Evolutionary conservation across 2,797 vertebrate genomes (phyloP).

Genomic region (Pterois miles): DNA sequence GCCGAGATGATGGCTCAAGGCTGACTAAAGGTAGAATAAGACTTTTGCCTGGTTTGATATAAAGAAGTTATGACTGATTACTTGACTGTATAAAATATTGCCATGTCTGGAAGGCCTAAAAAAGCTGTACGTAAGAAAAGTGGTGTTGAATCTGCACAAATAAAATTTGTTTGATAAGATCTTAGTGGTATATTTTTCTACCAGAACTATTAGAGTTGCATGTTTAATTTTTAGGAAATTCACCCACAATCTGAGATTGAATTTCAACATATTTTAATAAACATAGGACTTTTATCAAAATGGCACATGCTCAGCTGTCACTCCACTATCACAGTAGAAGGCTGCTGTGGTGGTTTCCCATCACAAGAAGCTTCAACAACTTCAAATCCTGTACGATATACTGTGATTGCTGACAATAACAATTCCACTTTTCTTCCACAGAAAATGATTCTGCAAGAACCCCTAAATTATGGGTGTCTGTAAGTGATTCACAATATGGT

Average conservation of each 20-base stretch:
- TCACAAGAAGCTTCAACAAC: background rate
- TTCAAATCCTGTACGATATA: background rate
- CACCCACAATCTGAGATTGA: background rate
- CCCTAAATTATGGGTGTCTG: background rate
- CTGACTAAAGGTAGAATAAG: background rate
- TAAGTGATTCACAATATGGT: background rate
- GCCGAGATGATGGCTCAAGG: background rate
- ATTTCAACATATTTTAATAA: background rate
- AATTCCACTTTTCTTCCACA: background rate
- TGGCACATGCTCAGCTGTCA: background rate
- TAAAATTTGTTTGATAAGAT: conserved; percentile 59
- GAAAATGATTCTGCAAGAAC: background rate
- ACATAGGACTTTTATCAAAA: background rate
- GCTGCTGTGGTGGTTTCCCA: background rate
- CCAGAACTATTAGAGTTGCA: background rate
- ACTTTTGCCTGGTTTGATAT: conserved; percentile 4
- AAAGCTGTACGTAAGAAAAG: conserved; percentile 10
- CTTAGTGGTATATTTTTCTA: background rate
- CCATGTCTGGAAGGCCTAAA: conserved; percentile 7
- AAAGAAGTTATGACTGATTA: background rate
- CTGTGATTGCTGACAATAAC: background rate
- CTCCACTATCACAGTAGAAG: background rate
- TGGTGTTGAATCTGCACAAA: conserved; percentile 50
- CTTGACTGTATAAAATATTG: conserved; percentile 19
- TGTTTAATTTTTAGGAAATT: background rate